phyloP scores from a whole-genome alignment of 2,113 vertebrate genomes.

The Ivindomyrus marchei region DNA sequence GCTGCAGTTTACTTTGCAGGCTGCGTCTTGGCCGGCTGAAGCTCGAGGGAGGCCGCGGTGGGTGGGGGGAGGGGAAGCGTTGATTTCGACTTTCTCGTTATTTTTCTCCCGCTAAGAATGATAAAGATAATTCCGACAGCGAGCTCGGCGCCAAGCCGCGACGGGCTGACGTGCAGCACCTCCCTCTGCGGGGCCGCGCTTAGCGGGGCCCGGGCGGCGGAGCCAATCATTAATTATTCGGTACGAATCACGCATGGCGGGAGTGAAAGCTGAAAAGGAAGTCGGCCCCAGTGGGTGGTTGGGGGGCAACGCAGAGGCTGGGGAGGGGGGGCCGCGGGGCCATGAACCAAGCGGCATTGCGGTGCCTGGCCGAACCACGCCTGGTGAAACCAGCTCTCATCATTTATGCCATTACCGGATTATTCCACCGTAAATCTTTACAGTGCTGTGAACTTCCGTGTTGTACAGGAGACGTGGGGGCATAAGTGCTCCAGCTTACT shows the following conservation, averaged over 20 bases:
- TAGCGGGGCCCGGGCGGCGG: constrained; percentile 31
- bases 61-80: constrained; percentile 12
- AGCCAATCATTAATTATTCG: constrained; percentile 58
- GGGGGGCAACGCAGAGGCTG: not conserved
- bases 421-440: not conserved
- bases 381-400: not conserved
- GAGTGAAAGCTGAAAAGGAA: constrained; percentile 40
- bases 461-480: not conserved
- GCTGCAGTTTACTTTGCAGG: constrained; percentile 41
- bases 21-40: constrained; percentile 13
- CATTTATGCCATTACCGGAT: not conserved
- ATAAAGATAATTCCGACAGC: constrained; percentile 28
- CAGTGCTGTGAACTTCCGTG: not conserved
- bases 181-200: constrained; percentile 48
- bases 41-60: constrained; percentile 26
- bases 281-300: not conserved
- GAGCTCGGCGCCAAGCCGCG: constrained; percentile 30
- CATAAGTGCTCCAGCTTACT: not conserved
- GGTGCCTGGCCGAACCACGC: not conserved
- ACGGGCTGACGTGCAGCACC: constrained; percentile 17
- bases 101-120: constrained; percentile 18
- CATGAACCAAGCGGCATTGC: not conserved
- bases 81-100: not conserved
- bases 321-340: not conserved
- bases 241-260: constrained; percentile 54